These are phyloP conservation scores for Mus caroli DNA, from an alignment of 2,797 vertebrate genomes.

Conservation along the genomic window DNA sequence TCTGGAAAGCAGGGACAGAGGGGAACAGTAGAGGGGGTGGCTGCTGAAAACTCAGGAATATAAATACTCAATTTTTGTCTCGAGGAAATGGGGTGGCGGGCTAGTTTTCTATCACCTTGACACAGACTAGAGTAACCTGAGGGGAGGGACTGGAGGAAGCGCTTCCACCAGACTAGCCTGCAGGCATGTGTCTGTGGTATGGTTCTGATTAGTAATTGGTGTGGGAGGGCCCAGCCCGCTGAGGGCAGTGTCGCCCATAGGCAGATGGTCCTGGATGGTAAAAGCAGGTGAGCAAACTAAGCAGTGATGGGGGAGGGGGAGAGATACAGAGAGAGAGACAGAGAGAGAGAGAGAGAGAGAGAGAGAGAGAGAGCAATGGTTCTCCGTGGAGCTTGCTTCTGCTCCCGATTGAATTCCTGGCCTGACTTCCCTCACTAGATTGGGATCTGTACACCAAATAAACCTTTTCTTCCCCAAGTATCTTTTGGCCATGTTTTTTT, in stretches of 20 bases:
- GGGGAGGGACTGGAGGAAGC: not conserved
- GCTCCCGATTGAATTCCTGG: not conserved
- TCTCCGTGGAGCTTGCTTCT: not conserved
- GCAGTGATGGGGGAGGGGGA: no score
- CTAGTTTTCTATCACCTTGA: not conserved
- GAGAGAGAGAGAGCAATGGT: no score
- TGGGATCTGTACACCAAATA: no score
- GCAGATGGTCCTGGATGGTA: not conserved
- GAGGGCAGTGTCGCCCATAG: not conserved
- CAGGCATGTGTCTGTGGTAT: not conserved
- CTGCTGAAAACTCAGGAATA: not conserved
- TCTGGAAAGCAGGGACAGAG: not conserved
- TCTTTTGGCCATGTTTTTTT: not conserved
- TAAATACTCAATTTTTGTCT: not conserved
- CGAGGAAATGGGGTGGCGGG: not conserved
- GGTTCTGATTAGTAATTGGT: not conserved
- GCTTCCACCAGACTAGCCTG: no score
- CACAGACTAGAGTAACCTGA: not conserved
- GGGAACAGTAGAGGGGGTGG: no score
- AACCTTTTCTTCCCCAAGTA: not conserved
- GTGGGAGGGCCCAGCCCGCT: no score
- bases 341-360: no score
- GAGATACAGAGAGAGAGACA: no score
- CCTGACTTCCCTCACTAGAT: not conserved
- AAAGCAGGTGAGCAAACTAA: not conserved